Conservation (phyloP, 1,140 invertebrate genomes). For the Wasmannia auropunctata region DNA sequence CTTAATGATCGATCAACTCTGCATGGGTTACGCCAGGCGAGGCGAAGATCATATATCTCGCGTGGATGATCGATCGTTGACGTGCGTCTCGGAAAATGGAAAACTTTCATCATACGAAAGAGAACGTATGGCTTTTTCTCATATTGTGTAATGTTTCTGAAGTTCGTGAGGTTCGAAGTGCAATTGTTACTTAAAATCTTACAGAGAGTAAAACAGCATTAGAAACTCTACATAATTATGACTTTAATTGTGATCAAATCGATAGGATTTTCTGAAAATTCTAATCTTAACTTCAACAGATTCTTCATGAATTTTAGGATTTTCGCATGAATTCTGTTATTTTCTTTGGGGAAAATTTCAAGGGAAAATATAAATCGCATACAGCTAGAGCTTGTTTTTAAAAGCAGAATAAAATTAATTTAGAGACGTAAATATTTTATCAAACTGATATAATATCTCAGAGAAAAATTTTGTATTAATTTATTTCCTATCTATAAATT, state of each 20-base stretch:
- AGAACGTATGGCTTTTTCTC: neutral
- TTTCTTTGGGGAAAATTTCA: neutral
- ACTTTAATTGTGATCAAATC: neutral
- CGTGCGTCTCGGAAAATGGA: neutral
- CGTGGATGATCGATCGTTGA: slow-evolving; percentile 50
- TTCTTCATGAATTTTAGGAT: neutral
- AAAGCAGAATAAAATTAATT: neutral
- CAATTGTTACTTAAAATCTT: neutral
- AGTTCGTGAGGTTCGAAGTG: neutral
- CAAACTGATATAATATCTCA: neutral
- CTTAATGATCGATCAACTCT: slow-evolving; percentile 67
- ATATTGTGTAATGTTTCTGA: neutral
- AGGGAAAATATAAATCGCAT: neutral
- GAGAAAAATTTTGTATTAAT: neutral
- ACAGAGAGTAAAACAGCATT: neutral
- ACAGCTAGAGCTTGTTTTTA: neutral
- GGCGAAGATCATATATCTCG: slow-evolving; percentile 43
- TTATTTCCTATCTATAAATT: neutral
- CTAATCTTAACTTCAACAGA: neutral
- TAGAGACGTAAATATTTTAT: neutral
- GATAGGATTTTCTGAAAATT: neutral
- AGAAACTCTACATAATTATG: neutral
- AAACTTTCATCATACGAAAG: neutral
- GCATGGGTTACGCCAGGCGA: slow-evolving; percentile 28
- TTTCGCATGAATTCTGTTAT: neutral